Evolutionary conservation across 2,888 invertebrate species (phyloP).

Genomic region (Caenorhabditis japonica): DNA sequence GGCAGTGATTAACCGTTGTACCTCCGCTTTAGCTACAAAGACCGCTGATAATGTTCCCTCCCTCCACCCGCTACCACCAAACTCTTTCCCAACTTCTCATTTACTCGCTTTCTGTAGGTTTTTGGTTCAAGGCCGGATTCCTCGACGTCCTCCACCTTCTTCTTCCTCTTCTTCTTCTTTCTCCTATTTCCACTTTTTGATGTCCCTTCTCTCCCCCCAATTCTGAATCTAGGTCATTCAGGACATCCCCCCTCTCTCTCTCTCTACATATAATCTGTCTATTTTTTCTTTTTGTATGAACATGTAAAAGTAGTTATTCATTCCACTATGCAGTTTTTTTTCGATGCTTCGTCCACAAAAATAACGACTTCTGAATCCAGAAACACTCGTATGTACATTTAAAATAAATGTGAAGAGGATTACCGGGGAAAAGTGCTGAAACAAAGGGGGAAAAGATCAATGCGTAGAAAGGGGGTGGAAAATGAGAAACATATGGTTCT

Average conservation of each 20-base stretch:
- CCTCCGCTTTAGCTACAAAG: too few species aligned
- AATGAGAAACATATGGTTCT: constrained; percentile 48
- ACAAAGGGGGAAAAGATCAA: background rate
- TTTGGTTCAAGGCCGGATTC: constrained; percentile 43
- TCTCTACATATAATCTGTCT: constrained; percentile 21
- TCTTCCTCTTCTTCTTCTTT: constrained; percentile 4
- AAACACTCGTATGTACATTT: too few species aligned
- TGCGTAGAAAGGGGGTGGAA: too few species aligned
- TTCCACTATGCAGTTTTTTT: too few species aligned
- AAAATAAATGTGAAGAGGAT: too few species aligned
- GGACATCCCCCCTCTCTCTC: constrained; percentile 21
- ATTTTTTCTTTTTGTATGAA: constrained; percentile 10
- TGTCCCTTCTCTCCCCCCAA: constrained; percentile 2
- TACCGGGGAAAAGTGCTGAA: background rate
- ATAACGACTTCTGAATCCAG: too few species aligned
- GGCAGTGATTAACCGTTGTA: too few species aligned
- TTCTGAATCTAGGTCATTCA: constrained; percentile 45
- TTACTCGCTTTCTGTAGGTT: too few species aligned
- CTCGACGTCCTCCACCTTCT: constrained; percentile 2
- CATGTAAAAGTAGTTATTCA: constrained; percentile 27
- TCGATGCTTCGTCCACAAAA: too few species aligned
- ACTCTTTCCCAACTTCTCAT: background rate
- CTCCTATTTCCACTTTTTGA: constrained; percentile 29
- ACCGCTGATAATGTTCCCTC: too few species aligned
- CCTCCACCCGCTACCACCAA: background rate